These are phyloP conservation scores for Myiozetetes cayanensis DNA, from an alignment of 2,113 vertebrate species.

Conservation along the genomic window DNA sequence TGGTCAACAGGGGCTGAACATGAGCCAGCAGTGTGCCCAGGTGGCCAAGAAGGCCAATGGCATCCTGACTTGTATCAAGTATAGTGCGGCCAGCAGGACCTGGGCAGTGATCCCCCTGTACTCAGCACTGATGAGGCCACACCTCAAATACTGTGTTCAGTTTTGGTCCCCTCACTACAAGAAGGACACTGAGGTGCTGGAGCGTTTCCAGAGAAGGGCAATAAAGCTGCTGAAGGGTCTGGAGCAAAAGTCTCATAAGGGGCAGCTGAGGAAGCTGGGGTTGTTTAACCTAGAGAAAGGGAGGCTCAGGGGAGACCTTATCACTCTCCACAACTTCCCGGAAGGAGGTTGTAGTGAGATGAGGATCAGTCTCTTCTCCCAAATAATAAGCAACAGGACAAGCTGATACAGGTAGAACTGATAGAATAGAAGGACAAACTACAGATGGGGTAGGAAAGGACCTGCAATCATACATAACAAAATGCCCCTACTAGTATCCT, in stretches of 20 bases:
- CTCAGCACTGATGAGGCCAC: not conserved
- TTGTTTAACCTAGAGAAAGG: not conserved
- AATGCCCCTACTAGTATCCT: not conserved
- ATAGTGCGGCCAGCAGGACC: not conserved
- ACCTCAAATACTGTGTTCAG: not conserved
- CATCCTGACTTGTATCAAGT: not conserved
- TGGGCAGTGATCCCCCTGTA: not conserved
- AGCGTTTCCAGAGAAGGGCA: not conserved
- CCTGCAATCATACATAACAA: not conserved
- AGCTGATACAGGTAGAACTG: not conserved
- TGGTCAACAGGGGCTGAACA: rapidly evolving
- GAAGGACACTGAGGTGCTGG: not conserved
- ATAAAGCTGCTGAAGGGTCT: rapidly evolving
- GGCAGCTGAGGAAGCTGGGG: not conserved
- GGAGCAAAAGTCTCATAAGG: not conserved
- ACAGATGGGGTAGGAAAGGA: not conserved
- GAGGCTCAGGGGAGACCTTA: not conserved
- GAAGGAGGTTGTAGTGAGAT: not conserved
- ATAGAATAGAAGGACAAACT: not conserved
- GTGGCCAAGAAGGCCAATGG: not conserved
- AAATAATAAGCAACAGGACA: too few relatives aligned
- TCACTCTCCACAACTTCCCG: not conserved
- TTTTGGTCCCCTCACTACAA: not conserved
- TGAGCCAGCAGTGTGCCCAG: not conserved
- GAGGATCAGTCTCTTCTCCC: not conserved